phyloP scores from a whole-genome alignment of 2,888 invertebrate species.

The Prenolepis imparis region DNA sequence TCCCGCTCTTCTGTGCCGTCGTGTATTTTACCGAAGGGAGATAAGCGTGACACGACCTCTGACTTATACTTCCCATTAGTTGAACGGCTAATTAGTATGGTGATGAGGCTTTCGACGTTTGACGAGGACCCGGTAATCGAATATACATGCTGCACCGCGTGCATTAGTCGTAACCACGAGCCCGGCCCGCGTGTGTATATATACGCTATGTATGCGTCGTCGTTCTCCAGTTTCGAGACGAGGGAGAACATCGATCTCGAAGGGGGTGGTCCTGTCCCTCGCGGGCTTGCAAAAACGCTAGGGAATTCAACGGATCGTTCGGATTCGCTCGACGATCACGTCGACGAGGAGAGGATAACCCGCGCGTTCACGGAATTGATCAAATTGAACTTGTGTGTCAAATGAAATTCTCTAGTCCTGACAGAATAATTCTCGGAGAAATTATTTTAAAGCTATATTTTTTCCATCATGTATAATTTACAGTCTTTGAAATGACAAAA shows the following conservation, averaged over 20 bases:
- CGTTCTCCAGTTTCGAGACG: conserved; percentile 36
- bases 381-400: conserved; percentile 12
- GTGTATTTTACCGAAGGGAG: conserved; percentile 62
- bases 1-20: conserved; percentile 19
- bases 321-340: conserved; percentile 19
- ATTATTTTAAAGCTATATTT: neutral
- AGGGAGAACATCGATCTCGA: conserved; percentile 60
- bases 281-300: conserved; percentile 47
- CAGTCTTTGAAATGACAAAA: no score
- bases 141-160: conserved; percentile 68
- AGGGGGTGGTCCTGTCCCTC: conserved; percentile 53
- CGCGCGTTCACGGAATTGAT: conserved; percentile 13
- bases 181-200: conserved; percentile 27
- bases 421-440: conserved; percentile 9
- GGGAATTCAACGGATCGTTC: conserved; percentile 21
- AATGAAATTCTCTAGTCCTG: neutral
- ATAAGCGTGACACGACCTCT: conserved; percentile 81
- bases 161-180: conserved; percentile 62
- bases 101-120: conserved; percentile 82
- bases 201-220: conserved; percentile 32
- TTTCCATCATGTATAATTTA: neutral
- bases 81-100: conserved; percentile 80
- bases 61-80: conserved; percentile 82
- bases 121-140: conserved; percentile 79
- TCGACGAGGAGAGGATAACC: conserved; percentile 28